Evolutionary conservation across 2,113 vertebrate species (phyloP).

Genomic region (Corvus moneduloides): DNA sequence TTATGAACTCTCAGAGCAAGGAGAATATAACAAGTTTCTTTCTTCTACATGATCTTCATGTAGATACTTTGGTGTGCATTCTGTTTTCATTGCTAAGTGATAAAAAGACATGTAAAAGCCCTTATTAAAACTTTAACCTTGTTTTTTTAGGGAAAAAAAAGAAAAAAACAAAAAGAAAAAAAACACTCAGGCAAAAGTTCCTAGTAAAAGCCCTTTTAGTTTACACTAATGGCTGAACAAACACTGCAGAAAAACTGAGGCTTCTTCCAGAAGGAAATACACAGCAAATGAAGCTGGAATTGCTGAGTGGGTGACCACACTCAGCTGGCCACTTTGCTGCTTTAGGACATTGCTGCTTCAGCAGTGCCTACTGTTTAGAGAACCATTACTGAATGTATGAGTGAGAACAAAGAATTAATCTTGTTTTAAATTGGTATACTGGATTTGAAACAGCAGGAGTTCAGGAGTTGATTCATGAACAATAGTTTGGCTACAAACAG

Average conservation of each 20-base stretch:
- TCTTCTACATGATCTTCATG: not conserved
- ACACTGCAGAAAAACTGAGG: not conserved
- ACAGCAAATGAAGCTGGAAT: not conserved
- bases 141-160: not conserved
- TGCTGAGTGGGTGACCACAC: not conserved
- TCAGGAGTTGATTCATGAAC: not conserved
- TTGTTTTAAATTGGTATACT: not conserved
- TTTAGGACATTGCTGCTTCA: not conserved
- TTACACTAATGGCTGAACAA: not conserved
- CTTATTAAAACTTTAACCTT: not conserved
- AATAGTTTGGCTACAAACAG: conserved; percentile 29
- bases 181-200: not conserved
- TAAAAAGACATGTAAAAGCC: not conserved
- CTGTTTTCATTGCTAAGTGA: not conserved
- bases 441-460: not conserved
- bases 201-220: not conserved
- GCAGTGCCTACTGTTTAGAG: not conserved
- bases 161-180: not conserved
- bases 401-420: not conserved
- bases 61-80: not conserved
- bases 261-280: not conserved
- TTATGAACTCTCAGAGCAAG: not conserved
- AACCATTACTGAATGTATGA: not conserved
- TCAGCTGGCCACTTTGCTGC: not conserved
- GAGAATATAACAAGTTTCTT: not conserved